Evolutionary conservation across 2,888 invertebrate genomes (phyloP).

Genomic region (Xanthorhoe designata): DNA sequence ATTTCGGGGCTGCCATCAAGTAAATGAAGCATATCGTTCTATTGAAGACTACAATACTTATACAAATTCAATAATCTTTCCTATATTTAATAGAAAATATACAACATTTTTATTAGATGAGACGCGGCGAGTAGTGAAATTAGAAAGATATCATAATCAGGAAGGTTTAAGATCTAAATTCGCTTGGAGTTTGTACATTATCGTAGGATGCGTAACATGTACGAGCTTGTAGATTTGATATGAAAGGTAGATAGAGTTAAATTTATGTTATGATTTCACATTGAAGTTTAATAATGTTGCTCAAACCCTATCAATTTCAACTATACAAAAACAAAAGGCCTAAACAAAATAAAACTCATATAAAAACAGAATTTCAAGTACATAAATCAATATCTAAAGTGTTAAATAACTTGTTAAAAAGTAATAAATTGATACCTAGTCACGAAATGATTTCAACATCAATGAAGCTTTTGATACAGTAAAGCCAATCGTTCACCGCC

Average conservation of each 20-base stretch:
- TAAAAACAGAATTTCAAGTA: neutral
- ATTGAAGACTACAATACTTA: conserved; percentile 82
- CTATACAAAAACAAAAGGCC: conserved; percentile 23
- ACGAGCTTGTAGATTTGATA: conserved; percentile 82
- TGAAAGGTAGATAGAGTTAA: conserved; percentile 51
- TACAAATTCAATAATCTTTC: conserved; percentile 83
- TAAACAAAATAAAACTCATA: conserved; percentile 7
- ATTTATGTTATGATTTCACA: conserved; percentile 27
- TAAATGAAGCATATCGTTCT: conserved; percentile 85
- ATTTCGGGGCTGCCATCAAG: conserved; percentile 75
- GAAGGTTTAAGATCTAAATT: conserved; percentile 60
- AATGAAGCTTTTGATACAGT: neutral
- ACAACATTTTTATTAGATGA: conserved; percentile 77
- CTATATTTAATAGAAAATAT: conserved; percentile 83
- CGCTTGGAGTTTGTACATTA: conserved; percentile 71
- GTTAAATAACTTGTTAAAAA: neutral
- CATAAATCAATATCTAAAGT: neutral
- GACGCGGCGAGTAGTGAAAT: conserved; percentile 62
- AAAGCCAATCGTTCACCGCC: too few species aligned
- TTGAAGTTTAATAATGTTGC: conserved; percentile 36
- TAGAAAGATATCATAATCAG: conserved; percentile 69
- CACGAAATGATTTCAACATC: neutral
- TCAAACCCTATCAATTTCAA: conserved; percentile 35
- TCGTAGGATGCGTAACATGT: conserved; percentile 70
- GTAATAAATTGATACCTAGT: too few species aligned